Evolutionary conservation across 2,888 invertebrate genomes (phyloP).

Genomic region (Erebia aethiops): DNA sequence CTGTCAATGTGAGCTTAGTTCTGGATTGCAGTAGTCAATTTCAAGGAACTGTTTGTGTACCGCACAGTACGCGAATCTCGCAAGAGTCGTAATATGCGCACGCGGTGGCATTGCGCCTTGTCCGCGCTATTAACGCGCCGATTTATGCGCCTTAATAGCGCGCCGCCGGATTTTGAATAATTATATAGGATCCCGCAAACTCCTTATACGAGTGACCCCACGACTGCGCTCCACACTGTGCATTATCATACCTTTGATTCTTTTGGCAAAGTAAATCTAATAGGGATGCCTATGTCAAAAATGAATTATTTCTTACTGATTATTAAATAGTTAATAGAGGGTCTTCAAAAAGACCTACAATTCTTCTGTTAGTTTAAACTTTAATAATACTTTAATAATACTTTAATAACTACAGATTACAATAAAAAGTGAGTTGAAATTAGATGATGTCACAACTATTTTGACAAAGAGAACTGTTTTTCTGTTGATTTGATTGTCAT

Average conservation of each 20-base stretch:
- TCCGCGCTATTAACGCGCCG: conserved; percentile 71
- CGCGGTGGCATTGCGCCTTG: conserved; percentile 64
- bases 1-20: no score
- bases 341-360: no score
- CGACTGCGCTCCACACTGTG: conserved; percentile 5
- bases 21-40: background rate
- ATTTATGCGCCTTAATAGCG: conserved; percentile 72
- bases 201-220: conserved; percentile 48
- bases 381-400: no score
- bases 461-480: no score
- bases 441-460: no score
- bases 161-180: conserved; percentile 67
- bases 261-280: background rate
- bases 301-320: no score
- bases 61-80: conserved; percentile 46
- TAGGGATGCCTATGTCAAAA: no score
- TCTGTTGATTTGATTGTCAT: no score
- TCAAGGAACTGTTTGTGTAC: conserved; percentile 41
- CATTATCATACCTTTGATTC: conserved; percentile 18
- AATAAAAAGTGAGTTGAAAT: no score
- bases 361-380: no score
- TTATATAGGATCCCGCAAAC: conserved; percentile 53
- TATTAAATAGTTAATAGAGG: no score
- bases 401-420: no score
- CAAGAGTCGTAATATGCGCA: conserved; percentile 51